Evolutionary conservation across 1,140 invertebrate species (phyloP), one percentile per base, ranked within the genome.

Genomic region (Drosophila yakuba): DNA sequence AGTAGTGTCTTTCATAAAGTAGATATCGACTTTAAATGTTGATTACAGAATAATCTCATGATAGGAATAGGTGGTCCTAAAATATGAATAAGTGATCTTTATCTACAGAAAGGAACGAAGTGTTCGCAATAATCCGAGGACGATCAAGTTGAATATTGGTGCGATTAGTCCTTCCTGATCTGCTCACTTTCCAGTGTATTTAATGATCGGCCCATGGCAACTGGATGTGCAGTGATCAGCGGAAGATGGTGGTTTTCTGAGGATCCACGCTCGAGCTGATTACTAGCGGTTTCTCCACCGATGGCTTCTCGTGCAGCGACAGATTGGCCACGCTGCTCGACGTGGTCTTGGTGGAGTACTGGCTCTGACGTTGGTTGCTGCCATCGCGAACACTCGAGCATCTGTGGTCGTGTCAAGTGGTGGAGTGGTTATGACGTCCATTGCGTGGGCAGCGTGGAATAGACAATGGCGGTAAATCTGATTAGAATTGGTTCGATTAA

Each of bases 261-360:
- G 54, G 63, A 15, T 74, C 80, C 20, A 25, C n/a, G 15, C 50
- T 35, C 50, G 71, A 5, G 50, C 38, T 76, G 56, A 48, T 77
- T 68, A 91, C 74, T 25, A 91, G 67, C 0, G 90, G 90, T 55
- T 88, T 91, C 36, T 91, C 90, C 28, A 44, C 68, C 7, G 80
- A 67, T 32, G 39, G 59, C 56, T 86, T 82, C 67, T 86, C 90
- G 25, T 90, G 84, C 56, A 91, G 48, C 41, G 90, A 80, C n/a
- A 91, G 63, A 64, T 90, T 91, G 32, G 83, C 90, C 41, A 91
- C 83, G 54, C 90, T 91, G 74, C 90, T 91, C 17, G 90, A 88
- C 14, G 86, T 91, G 25, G 90, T 91, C 66, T 91, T 91, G 6
- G 90, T 91, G 52, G 90, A 91, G 58, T 91, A 91, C 56, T 91